These are phyloP conservation scores for Dromius quadrimaculatus DNA, from an alignment of 2,888 invertebrate genomes.

Conservation along the genomic window DNA sequence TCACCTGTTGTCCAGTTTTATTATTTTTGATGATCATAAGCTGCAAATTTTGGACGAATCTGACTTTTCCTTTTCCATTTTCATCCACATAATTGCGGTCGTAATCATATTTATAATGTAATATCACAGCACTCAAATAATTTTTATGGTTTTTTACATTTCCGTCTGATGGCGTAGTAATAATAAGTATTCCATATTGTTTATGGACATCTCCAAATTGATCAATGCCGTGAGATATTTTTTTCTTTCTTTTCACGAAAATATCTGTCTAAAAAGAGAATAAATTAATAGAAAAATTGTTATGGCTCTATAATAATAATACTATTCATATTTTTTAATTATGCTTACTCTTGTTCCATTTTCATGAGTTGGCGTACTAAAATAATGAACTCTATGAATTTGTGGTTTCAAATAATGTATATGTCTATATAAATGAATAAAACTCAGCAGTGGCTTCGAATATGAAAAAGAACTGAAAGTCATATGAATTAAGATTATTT, in stretches of 20 bases:
- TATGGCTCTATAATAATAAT: too few species aligned
- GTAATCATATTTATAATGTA: neutral
- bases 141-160: neutral
- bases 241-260: neutral
- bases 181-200: neutral
- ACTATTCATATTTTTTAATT: too few species aligned
- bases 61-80: slow-evolving; percentile 3
- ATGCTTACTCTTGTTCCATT: slow-evolving; percentile 6
- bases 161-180: neutral
- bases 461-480: slow-evolving; percentile 17
- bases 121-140: neutral
- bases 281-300: too few species aligned
- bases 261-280: neutral
- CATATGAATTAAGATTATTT: neutral
- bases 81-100: neutral
- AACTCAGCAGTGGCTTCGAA: slow-evolving; percentile 14
- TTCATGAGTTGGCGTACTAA: neutral
- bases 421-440: neutral
- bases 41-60: neutral
- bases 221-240: neutral
- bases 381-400: neutral
- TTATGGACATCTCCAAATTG: slow-evolving; percentile 1
- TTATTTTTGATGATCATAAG: neutral
- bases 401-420: neutral
- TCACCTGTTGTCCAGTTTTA: neutral